These are phyloP conservation scores for Pherbina coryleti DNA, from an alignment of 2,888 invertebrate genomes.

Conservation along the genomic window DNA sequence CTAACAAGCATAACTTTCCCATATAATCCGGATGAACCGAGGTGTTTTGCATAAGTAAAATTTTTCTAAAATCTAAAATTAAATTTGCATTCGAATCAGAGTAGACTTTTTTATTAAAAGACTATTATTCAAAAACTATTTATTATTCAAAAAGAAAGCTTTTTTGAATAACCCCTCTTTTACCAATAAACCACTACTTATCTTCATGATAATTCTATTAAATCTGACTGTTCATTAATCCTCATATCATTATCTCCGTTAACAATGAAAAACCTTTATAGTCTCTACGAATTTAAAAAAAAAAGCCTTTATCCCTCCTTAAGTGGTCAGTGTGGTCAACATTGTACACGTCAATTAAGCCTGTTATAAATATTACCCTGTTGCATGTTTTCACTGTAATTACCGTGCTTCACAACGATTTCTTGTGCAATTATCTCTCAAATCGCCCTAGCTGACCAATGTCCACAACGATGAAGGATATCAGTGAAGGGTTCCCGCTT, in stretches of 20 bases:
- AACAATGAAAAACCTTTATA: neutral
- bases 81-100: too few relatives aligned
- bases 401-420: too few relatives aligned
- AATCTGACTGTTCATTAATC: neutral
- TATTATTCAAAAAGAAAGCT: neutral
- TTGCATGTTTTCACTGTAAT: slow-evolving; percentile 3
- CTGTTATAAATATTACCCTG: slow-evolving; percentile 15
- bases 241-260: neutral
- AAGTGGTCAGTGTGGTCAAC: slow-evolving; percentile 20
- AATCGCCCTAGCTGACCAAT: slow-evolving; percentile 23
- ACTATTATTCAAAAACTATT: too few relatives aligned
- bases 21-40: too few relatives aligned
- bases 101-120: too few relatives aligned
- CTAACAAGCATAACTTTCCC: too few relatives aligned
- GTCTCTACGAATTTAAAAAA: neutral
- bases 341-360: neutral
- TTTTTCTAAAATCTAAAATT: too few relatives aligned
- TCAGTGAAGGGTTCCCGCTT: neutral
- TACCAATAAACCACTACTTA: neutral
- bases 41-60: too few relatives aligned
- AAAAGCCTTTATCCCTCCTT: neutral
- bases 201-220: neutral
- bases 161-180: neutral
- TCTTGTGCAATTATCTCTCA: slow-evolving; percentile 17
- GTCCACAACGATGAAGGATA: slow-evolving; percentile 6